Evolutionary conservation across 1,140 invertebrate species (phyloP).

Genomic region (Lerema accius): DNA sequence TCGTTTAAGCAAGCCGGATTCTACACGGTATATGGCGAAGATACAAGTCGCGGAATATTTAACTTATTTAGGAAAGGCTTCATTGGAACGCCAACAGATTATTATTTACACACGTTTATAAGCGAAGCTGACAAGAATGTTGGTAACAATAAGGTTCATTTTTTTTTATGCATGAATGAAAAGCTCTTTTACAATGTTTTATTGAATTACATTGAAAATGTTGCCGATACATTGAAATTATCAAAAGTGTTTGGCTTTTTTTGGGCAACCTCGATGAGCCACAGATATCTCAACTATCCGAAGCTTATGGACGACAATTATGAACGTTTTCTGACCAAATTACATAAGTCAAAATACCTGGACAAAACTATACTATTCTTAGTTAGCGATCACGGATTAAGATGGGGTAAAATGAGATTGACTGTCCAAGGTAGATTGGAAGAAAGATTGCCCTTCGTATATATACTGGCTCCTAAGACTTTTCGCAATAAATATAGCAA

Average conservation of each 20-base stretch:
- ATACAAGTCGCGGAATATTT: slow-evolving; percentile 88
- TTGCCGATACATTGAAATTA: slow-evolving; percentile 80
- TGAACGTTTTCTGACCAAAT: slow-evolving; percentile 80
- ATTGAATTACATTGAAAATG: slow-evolving; percentile 84
- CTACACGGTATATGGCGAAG: slow-evolving; percentile 91
- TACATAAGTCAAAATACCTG: slow-evolving; percentile 83
- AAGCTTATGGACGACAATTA: slow-evolving; percentile 86
- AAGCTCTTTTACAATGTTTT: slow-evolving; percentile 82
- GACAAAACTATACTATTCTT: slow-evolving; percentile 89
- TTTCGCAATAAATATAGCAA: slow-evolving; percentile 86
- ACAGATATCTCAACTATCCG: slow-evolving; percentile 88
- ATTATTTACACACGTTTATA: slow-evolving; percentile 90
- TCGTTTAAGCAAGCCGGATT: slow-evolving; percentile 88
- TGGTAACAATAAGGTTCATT: slow-evolving; percentile 81
- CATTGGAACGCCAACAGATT: slow-evolving; percentile 89
- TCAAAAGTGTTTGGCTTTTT: slow-evolving; percentile 87
- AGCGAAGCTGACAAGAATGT: slow-evolving; percentile 83
- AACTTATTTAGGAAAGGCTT: slow-evolving; percentile 92
- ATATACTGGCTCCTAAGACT: slow-evolving; percentile 88
- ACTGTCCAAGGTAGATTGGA: slow-evolving; percentile 94
- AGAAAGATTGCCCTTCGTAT: slow-evolving; percentile 93
- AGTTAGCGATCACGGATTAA: slow-evolving; percentile 95
- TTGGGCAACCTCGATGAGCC: slow-evolving; percentile 89
- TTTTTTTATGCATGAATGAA: slow-evolving; percentile 85
- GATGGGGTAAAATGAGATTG: slow-evolving; percentile 87